Conservation (phyloP, 2,113 vertebrate species). For the Hydrolagus affinis region DNA sequence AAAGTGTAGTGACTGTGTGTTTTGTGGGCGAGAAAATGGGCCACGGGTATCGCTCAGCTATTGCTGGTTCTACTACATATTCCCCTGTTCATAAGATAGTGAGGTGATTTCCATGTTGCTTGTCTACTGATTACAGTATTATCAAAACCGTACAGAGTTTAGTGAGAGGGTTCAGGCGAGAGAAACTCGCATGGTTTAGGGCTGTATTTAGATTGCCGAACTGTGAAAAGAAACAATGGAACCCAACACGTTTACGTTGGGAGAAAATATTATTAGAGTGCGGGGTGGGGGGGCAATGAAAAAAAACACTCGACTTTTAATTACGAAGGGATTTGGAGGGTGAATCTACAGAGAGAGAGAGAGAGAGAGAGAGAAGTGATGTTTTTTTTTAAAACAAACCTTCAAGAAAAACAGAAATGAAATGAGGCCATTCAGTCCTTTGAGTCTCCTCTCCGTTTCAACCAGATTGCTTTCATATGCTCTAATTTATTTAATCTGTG, state of each 20-base stretch:
- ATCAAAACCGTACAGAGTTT: not conserved
- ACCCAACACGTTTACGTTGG: not conserved
- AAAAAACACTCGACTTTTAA: not conserved
- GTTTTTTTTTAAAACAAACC: too few species aligned
- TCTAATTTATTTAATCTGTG: slow-evolving; percentile 2
- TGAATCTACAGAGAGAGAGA: not conserved
- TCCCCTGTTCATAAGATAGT: not conserved
- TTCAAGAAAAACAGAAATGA: not conserved
- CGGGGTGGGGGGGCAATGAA: too few species aligned
- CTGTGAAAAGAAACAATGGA: not conserved
- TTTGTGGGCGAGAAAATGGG: too few species aligned
- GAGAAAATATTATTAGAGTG: not conserved
- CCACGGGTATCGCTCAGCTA: not conserved
- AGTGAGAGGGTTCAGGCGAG: not conserved
- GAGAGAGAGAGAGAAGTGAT: too few species aligned
- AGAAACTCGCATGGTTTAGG: not conserved
- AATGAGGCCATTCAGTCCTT: not conserved
- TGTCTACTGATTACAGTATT: not conserved
- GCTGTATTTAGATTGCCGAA: not conserved
- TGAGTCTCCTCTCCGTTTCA: not conserved
- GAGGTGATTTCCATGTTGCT: not conserved
- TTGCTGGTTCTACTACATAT: not conserved
- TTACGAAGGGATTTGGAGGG: not conserved
- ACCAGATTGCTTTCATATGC: not conserved
- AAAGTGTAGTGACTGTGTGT: too few species aligned